phyloP scores from a whole-genome alignment of 2,888 invertebrate species.

The Pandemis cinnamomeana region DNA sequence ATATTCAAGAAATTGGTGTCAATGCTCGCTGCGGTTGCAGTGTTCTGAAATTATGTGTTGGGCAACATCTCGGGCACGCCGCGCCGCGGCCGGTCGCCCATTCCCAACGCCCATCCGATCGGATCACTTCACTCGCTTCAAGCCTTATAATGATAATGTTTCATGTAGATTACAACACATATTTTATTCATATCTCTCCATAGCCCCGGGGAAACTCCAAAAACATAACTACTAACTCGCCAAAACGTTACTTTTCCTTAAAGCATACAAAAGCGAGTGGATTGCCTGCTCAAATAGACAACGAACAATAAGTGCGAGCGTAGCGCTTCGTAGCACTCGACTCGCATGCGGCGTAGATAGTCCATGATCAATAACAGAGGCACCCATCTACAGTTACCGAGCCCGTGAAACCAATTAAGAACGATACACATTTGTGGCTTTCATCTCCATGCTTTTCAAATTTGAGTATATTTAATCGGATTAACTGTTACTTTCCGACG shows the following conservation, averaged over 20 bases:
- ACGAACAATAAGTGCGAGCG: slow-evolving; percentile 47
- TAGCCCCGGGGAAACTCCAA: background rate
- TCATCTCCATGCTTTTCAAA: slow-evolving; percentile 60
- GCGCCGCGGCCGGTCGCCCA: slow-evolving; percentile 53
- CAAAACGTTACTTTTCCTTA: background rate
- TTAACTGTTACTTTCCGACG: slow-evolving; percentile 71
- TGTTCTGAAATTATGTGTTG: slow-evolving; percentile 81
- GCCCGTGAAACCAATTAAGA: slow-evolving; percentile 56
- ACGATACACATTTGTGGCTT: slow-evolving; percentile 58
- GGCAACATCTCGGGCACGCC: slow-evolving; percentile 66
- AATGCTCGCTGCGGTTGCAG: slow-evolving; percentile 83
- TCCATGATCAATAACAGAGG: slow-evolving; percentile 50
- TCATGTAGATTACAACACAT: slow-evolving; percentile 16
- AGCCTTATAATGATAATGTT: slow-evolving; percentile 23
- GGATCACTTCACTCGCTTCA: slow-evolving; percentile 57
- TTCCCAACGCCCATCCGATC: slow-evolving; percentile 71
- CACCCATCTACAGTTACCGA: slow-evolving; percentile 52
- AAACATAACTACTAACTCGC: slow-evolving; percentile 4
- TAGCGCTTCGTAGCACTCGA: slow-evolving; percentile 60
- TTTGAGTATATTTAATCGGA: slow-evolving; percentile 67
- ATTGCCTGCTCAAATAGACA: slow-evolving; percentile 18
- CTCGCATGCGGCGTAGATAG: slow-evolving; percentile 44
- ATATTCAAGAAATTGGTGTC: slow-evolving; percentile 80
- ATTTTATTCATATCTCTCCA: slow-evolving; percentile 6
- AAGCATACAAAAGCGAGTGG: slow-evolving; percentile 3